These are phyloP conservation scores for Poliocrania exsul DNA, from an alignment of 2,797 vertebrate species.

Conservation along the genomic window DNA sequence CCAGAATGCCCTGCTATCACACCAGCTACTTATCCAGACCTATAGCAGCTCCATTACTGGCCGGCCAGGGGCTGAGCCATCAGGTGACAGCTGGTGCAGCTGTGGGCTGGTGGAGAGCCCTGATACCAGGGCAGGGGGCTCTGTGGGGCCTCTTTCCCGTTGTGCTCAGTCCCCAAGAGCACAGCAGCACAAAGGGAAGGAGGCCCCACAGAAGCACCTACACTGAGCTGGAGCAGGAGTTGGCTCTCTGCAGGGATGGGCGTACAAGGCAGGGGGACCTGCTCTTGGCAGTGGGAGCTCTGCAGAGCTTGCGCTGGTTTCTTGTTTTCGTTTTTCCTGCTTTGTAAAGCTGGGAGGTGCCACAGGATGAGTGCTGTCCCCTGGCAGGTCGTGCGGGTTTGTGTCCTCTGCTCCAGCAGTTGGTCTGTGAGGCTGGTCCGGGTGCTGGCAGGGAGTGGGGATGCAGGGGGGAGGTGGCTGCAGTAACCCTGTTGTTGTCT, in stretches of 20 bases:
- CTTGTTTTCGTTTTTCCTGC: background rate
- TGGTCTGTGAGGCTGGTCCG: background rate
- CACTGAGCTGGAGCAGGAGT: background rate
- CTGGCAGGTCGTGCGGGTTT: background rate
- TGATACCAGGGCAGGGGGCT: accelerated
- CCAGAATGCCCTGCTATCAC: accelerated
- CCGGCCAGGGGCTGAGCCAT: background rate
- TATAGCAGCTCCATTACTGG: accelerated
- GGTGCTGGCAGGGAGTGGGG: background rate
- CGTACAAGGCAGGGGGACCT: background rate
- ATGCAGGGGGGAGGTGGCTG: accelerated
- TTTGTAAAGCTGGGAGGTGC: background rate
- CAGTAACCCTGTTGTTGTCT: background rate
- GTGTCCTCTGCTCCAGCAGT: background rate
- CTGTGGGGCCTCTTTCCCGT: no score
- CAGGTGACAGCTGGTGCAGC: background rate
- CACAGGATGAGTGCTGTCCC: background rate
- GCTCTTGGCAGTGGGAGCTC: background rate
- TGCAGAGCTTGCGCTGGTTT: accelerated
- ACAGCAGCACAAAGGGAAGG: background rate
- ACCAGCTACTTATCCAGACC: background rate
- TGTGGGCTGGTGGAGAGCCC: background rate
- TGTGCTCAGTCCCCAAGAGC: background rate
- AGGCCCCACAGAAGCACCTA: background rate
- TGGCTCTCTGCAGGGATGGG: accelerated